These are phyloP conservation scores for Etheostoma cragini DNA, from an alignment of 2,113 vertebrate genomes.

Conservation along the genomic window DNA sequence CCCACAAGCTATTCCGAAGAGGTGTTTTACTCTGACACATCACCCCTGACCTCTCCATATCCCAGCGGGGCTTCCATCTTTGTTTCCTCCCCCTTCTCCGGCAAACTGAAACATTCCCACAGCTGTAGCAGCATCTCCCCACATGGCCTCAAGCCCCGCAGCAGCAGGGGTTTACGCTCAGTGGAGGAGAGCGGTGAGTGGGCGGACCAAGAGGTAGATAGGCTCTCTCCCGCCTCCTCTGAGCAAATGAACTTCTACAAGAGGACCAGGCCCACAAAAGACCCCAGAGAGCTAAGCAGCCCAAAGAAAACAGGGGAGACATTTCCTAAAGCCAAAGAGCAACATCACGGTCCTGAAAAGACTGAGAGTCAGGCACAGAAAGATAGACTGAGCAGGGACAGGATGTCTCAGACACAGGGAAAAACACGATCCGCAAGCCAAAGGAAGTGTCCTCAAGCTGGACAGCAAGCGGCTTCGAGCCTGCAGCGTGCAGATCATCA, in stretches of 20 bases:
- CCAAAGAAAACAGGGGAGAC: slow-evolving; percentile 79
- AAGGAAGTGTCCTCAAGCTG: slow-evolving; percentile 45
- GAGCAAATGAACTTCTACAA: slow-evolving; percentile 65
- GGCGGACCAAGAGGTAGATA: slow-evolving; percentile 46
- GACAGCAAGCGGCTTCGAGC: slow-evolving; percentile 36
- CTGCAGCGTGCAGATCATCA: slow-evolving; percentile 38
- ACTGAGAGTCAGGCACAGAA: slow-evolving; percentile 52
- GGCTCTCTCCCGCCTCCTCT: slow-evolving; percentile 63
- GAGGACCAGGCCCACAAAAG: slow-evolving; percentile 61
- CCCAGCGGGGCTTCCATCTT: slow-evolving; percentile 80
- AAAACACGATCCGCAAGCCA: slow-evolving; percentile 50
- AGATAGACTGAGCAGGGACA: slow-evolving; percentile 57
- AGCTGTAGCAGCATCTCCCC: slow-evolving; percentile 64
- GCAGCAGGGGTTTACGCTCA: slow-evolving; percentile 61
- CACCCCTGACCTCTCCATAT: slow-evolving; percentile 70
- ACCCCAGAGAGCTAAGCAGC: slow-evolving; percentile 81
- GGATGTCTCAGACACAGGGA: slow-evolving; percentile 40
- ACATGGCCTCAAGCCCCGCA: slow-evolving; percentile 57
- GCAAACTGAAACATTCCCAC: slow-evolving; percentile 80
- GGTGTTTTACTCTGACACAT: slow-evolving; percentile 72
- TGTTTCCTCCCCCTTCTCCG: slow-evolving; percentile 56
- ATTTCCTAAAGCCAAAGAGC: slow-evolving; percentile 74
- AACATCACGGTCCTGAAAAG: slow-evolving; percentile 70
- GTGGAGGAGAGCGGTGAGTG: slow-evolving; percentile 67
- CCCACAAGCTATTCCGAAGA: slow-evolving; percentile 67